A percentile compares a stretch with the other conserved stretches of the same genome.
Conservation (phyloP, 2,113 vertebrate genomes). For the Cisticola juncidis region DNA sequence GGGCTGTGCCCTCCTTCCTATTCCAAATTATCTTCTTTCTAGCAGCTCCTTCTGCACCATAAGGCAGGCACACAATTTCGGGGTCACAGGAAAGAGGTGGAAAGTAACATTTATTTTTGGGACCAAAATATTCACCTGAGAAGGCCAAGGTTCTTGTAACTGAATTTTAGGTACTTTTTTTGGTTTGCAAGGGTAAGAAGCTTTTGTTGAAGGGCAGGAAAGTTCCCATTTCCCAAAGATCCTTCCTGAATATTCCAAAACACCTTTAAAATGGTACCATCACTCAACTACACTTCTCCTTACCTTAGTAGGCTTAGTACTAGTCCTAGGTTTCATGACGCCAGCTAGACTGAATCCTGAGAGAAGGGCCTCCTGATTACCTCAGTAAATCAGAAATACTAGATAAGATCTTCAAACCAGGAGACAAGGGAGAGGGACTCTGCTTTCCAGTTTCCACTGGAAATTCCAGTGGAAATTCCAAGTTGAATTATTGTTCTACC, state of each 20-base stretch:
- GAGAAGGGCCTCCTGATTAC: neutral
- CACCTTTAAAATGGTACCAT: neutral
- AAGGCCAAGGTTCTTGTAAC: neutral
- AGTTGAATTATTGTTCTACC: neutral
- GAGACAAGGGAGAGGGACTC: neutral
- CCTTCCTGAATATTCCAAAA: neutral
- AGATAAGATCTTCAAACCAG: neutral
- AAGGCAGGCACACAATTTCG: neutral
- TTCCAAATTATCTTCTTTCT: constrained; percentile 43
- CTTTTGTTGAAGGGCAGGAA: neutral
- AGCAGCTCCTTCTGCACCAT: constrained; percentile 25
- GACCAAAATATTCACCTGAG: neutral
- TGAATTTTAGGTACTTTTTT: neutral
- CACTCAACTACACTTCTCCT: neutral
- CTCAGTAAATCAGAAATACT: neutral
- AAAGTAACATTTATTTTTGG: neutral
- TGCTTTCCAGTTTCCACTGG: neutral
- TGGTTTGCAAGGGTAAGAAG: neutral
- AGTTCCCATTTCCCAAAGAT: neutral
- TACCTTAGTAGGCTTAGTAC: neutral
- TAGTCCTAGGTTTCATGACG: neutral
- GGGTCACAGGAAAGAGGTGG: constrained; percentile 16
- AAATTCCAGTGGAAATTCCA: too few species aligned
- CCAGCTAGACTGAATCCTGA: neutral
- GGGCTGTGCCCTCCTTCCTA: constrained; percentile 17